Evolutionary conservation across 2,113 vertebrate genomes (phyloP), one percentile per base, ranked within the genome.

Genomic region (Dicentrarchus labrax): DNA sequence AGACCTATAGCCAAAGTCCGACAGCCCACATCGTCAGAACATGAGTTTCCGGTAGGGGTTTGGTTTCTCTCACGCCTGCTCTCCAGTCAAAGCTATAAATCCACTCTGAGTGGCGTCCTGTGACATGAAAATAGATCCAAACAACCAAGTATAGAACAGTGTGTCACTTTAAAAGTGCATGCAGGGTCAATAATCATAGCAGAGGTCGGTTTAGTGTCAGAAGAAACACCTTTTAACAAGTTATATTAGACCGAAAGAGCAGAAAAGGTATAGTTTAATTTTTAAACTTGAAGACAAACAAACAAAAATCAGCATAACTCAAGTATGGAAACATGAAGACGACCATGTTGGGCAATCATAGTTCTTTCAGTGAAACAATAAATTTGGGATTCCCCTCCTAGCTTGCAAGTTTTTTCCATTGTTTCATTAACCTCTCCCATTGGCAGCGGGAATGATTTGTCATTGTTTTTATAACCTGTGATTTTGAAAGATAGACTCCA

Each of bases 41-140:
- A 45, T 60, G 72, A 86, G 81, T 80, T 84, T 93, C 90, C 87
- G 85, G 39, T 84, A 19, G 1, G 60, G 41, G 56, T 87, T 45
- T 10, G 47, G 62, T 90, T 85, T 82, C 88, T 54, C 64, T 45
- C 45, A 15, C 16, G 21, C 43, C 22, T 47, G 36, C 73, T 43
- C 39, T 30, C 8, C 13, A 43, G 36, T 8, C 12, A 8, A 24
- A 2, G 30, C 36, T 57, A 6, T 73, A 65, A 73, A 72, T 81
- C 67, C 21, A 36, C 43, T 47, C 64, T 15, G 65, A 38, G 54
- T 30, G 64, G 70, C 54, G 50, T 30, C 59, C 24, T 0, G 59
- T 6, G 68, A 70, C 59, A 11, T 72, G 57, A 50, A 86, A 86
- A 88, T 81, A 83, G 80, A 83, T 21, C 60, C 60, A 7, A 48